Evolutionary conservation across 2,888 invertebrate genomes (phyloP).

Genomic region (Polyploca ridens): DNA sequence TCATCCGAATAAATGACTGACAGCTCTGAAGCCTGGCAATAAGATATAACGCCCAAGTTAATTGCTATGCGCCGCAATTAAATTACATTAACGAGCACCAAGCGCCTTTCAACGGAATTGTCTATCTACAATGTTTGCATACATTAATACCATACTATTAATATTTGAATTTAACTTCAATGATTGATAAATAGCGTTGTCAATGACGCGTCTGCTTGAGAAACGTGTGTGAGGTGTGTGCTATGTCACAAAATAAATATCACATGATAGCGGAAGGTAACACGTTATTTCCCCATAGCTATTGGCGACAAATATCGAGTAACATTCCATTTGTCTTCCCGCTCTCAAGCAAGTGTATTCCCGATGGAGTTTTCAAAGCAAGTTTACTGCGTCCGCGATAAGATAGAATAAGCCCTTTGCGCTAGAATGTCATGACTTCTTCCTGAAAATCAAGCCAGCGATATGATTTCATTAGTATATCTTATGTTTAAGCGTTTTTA

Average conservation of each 20-base stretch:
- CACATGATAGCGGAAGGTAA: slow-evolving; percentile 17
- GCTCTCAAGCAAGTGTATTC: slow-evolving; percentile 65
- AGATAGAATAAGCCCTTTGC: slow-evolving; percentile 73
- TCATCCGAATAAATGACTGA: slow-evolving; percentile 34
- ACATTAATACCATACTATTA: neutral
- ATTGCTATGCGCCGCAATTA: slow-evolving; percentile 31
- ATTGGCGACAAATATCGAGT: slow-evolving; percentile 54
- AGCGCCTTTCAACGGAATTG: slow-evolving; percentile 27
- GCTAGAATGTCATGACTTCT: slow-evolving; percentile 67
- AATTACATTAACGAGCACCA: slow-evolving; percentile 36
- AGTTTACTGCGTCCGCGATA: slow-evolving; percentile 71
- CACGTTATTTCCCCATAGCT: slow-evolving; percentile 56
- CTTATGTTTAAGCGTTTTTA: neutral
- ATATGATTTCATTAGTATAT: slow-evolving; percentile 10
- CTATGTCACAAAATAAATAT: neutral
- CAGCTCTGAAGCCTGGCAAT: slow-evolving; percentile 28
- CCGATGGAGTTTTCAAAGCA: slow-evolving; percentile 69
- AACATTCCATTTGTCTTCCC: slow-evolving; percentile 72
- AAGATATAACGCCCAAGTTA: slow-evolving; percentile 30
- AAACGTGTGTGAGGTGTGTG: too few relatives aligned
- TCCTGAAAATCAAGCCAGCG: slow-evolving; percentile 48
- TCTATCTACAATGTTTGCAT: slow-evolving; percentile 7
- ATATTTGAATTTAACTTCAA: too few relatives aligned
- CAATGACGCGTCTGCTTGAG: too few relatives aligned
- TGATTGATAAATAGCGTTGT: too few relatives aligned